These are phyloP conservation scores for Tethya wilhelma DNA, from an alignment of 37 sponge, comb jelly and placozoan genomes.

Conservation along the genomic window DNA sequence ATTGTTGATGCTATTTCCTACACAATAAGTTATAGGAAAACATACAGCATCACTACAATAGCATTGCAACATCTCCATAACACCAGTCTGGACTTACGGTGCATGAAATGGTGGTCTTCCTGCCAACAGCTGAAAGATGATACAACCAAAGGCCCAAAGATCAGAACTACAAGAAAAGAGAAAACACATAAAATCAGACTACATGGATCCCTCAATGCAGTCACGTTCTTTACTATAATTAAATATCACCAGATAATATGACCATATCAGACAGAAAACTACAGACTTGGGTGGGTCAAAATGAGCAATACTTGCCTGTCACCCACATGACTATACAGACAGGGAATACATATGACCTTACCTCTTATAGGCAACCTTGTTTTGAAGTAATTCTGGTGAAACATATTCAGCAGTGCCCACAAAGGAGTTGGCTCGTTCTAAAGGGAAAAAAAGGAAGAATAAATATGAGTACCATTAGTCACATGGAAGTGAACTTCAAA, in stretches of 20 bases:
- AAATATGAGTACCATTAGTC: not conserved
- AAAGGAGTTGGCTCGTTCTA: slow-evolving; percentile 90
- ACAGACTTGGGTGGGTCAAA: too few species aligned
- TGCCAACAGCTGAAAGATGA: slow-evolving; percentile 87
- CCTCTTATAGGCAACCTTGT: slow-evolving; percentile 90
- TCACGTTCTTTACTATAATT: not conserved
- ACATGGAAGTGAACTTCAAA: not conserved
- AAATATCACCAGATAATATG: too few species aligned
- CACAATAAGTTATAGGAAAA: not conserved
- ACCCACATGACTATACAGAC: too few species aligned
- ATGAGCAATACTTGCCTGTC: too few species aligned
- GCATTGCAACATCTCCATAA: too few species aligned
- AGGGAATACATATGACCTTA: too few species aligned
- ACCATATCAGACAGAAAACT: not conserved
- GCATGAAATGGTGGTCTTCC: slow-evolving; percentile 97
- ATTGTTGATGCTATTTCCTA: not conserved
- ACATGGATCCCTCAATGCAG: not conserved
- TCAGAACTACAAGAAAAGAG: slow-evolving; percentile 75
- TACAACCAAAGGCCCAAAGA: slow-evolving; percentile 96
- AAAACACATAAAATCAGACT: slow-evolving; percentile 31
- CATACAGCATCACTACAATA: not conserved
- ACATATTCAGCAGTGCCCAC: slow-evolving; percentile 98
- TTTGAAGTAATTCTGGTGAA: slow-evolving; percentile 90
- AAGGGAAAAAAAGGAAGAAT: not conserved
- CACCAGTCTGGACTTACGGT: slow-evolving; percentile 60